Evolutionary conservation across 2,797 vertebrate species (phyloP).

Genomic region (Spinus olivaceus): DNA sequence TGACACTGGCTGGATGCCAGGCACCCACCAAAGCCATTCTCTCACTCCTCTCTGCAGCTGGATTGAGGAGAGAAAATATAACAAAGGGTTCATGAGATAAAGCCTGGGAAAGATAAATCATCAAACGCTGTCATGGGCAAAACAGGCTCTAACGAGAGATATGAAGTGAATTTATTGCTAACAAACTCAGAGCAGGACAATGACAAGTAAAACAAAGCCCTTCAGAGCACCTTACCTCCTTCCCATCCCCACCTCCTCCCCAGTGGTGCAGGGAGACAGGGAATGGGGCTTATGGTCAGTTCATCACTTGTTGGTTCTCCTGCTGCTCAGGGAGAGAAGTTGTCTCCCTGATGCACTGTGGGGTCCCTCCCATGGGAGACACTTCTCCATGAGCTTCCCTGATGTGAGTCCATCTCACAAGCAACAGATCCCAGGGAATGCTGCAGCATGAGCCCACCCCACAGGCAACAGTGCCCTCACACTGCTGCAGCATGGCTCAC

Average conservation of each 20-base stretch:
- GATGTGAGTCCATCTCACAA: accelerated
- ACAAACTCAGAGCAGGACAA: not conserved
- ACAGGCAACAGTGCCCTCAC: accelerated
- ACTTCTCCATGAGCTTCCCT: not conserved
- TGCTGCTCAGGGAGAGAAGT: not conserved
- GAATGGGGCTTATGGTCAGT: not conserved
- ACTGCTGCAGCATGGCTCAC: accelerated
- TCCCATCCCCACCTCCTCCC: not conserved
- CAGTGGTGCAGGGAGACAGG: not conserved
- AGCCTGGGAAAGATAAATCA: no score
- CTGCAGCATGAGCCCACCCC: not conserved
- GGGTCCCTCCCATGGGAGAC: not conserved
- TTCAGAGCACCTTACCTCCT: not conserved
- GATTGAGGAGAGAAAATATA: not conserved
- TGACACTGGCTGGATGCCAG: not conserved
- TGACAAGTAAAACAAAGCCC: not conserved
- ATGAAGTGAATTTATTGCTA: not conserved
- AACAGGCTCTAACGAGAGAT: not conserved
- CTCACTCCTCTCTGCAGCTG: not conserved
- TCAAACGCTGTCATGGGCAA: not conserved
- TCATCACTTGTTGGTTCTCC: not conserved
- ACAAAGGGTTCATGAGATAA: not conserved
- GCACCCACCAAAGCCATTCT: not conserved
- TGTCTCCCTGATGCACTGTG: accelerated
- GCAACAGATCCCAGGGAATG: not conserved